Conservation (phyloP, 2,888 invertebrate genomes). For the Cataglyphis albicans region DNA sequence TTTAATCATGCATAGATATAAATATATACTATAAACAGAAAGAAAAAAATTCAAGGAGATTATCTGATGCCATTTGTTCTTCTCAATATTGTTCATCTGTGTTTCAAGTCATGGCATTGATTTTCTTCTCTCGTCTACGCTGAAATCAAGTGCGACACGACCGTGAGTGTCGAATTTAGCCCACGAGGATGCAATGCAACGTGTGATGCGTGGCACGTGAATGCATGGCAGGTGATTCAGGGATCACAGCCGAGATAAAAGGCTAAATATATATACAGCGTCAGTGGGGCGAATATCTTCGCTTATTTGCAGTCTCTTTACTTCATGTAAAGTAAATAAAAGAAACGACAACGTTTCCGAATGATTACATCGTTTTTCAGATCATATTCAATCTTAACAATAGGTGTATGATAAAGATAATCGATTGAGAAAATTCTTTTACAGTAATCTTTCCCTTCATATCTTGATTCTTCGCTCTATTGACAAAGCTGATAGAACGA, state of each 20-base stretch:
- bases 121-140: not conserved
- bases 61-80: not conserved
- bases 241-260: slow-evolving; percentile 1
- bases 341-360: not conserved
- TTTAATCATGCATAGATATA: not conserved
- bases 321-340: slow-evolving; percentile 13
- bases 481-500: not conserved
- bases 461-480: not conserved
- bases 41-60: not conserved
- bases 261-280: slow-evolving; percentile 9
- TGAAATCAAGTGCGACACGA: slow-evolving; percentile 15
- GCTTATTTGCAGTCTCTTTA: not conserved
- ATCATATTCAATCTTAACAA: not conserved
- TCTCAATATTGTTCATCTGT: not conserved
- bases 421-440: not conserved
- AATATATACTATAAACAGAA: not conserved
- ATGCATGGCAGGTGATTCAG: slow-evolving; percentile 25
- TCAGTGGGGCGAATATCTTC: not conserved
- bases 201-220: slow-evolving; percentile 17
- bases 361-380: not conserved
- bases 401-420: not conserved
- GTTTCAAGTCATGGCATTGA: not conserved
- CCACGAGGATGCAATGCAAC: not conserved
- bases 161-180: slow-evolving; percentile 21
- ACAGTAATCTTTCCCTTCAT: not conserved